phyloP scores from a whole-genome alignment of 2,888 invertebrate genomes.

The Linyphia triangularis region DNA sequence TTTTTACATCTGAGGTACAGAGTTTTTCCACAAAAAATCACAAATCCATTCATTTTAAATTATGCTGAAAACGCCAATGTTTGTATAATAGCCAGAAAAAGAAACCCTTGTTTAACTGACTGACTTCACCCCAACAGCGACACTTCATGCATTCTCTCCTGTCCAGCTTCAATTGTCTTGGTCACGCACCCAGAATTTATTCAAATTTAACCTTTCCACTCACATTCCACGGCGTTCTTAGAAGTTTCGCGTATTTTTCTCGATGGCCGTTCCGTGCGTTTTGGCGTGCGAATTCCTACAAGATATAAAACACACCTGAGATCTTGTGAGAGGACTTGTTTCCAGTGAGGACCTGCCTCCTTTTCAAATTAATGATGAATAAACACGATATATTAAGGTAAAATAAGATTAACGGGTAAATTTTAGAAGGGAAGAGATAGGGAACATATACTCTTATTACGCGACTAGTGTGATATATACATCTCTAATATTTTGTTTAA shows the following conservation, averaged over 20 bases:
- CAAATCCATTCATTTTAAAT: constrained; percentile 4
- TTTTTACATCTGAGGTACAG: too few species aligned
- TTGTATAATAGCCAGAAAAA: background rate
- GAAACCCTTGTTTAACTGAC: background rate
- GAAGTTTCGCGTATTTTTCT: constrained; percentile 7
- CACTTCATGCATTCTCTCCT: background rate
- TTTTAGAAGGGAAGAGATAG: too few species aligned
- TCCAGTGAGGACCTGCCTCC: background rate
- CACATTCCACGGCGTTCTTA: background rate
- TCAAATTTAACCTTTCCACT: background rate
- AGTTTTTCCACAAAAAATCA: too few species aligned
- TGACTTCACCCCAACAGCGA: background rate
- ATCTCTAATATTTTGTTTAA: too few species aligned
- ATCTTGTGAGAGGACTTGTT: background rate
- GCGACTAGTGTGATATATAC: too few species aligned
- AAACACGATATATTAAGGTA: constrained; percentile 33
- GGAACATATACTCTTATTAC: too few species aligned
- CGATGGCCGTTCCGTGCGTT: constrained; percentile 24
- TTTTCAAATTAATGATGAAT: constrained; percentile 18
- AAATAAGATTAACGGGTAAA: too few species aligned
- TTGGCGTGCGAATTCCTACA: constrained; percentile 14
- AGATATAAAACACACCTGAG: constrained; percentile 22
- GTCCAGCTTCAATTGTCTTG: constrained; percentile 18
- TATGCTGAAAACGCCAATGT: constrained; percentile 18
- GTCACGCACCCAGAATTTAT: constrained; percentile 29